Conservation (phyloP, 2,113 vertebrate species). For the Lepisosteus oculatus region DNA sequence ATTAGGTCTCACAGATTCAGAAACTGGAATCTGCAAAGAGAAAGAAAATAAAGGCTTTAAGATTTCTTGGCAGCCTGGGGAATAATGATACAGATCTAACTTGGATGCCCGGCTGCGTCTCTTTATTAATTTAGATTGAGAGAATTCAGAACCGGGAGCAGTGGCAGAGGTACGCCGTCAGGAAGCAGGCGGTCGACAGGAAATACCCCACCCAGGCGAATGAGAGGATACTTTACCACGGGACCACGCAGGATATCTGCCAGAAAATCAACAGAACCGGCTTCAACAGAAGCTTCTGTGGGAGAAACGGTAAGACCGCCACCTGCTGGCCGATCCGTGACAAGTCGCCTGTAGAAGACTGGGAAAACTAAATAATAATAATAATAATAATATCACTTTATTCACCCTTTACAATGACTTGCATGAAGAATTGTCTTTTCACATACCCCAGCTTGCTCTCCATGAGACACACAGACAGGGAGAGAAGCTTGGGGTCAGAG, state of each 20-base stretch:
- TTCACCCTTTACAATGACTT: too few species aligned
- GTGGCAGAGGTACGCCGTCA: constrained; percentile 47
- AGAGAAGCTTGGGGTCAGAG: too few species aligned
- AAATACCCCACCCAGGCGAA: constrained; percentile 41
- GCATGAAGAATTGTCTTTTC: too few species aligned
- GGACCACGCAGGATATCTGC: constrained; percentile 43
- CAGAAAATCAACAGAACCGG: constrained; percentile 45
- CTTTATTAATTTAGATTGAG: constrained; percentile 33
- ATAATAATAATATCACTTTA: too few species aligned
- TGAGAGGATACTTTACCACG: constrained; percentile 48
- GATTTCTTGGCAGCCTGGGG: too few species aligned
- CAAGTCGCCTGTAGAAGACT: too few species aligned
- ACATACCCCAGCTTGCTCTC: too few species aligned
- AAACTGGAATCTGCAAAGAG: too few species aligned
- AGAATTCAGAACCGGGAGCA: constrained; percentile 44
- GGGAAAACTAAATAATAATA: not conserved
- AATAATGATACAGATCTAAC: too few species aligned
- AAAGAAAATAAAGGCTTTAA: too few species aligned
- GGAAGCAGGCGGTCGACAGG: constrained; percentile 42
- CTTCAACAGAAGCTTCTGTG: constrained; percentile 56
- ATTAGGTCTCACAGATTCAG: too few species aligned
- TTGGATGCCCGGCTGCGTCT: not conserved
- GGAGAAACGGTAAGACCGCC: constrained; percentile 45
- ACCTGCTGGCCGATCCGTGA: not conserved
- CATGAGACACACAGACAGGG: too few species aligned